Evolutionary conservation across 1,140 invertebrate species (phyloP).

Genomic region (Tetragonula clypearis): DNA sequence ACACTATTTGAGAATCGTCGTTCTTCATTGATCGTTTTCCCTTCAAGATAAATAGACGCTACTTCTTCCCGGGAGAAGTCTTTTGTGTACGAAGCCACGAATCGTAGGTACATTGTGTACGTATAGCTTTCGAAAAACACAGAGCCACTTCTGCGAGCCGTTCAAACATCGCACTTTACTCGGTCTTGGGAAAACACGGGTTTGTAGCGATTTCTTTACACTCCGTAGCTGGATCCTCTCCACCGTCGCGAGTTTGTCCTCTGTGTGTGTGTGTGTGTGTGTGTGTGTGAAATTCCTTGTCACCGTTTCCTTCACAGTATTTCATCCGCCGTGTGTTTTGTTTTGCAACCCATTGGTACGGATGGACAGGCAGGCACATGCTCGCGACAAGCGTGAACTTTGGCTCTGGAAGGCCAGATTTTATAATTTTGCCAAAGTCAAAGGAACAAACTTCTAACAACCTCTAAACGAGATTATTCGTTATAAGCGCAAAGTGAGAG

Average conservation of each 20-base stretch:
- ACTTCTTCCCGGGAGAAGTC: background rate
- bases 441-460: background rate
- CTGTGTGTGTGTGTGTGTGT: background rate
- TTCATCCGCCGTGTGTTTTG: background rate
- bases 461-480: background rate
- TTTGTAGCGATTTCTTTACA: too few species aligned
- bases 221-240: background rate
- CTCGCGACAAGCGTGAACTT: background rate
- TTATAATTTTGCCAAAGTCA: background rate
- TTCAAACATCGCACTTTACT: background rate
- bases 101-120: background rate
- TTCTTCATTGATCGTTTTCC: slow-evolving; percentile 3
- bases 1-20: background rate
- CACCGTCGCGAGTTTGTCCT: background rate
- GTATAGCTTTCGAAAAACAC: background rate
- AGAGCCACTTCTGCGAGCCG: background rate
- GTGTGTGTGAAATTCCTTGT: background rate
- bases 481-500: background rate
- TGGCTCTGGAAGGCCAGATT: background rate
- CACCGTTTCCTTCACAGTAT: background rate
- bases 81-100: background rate
- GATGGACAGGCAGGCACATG: background rate
- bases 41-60: background rate
- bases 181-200: background rate
- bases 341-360: background rate